Base-by-base conservation (phyloP, 2,797 vertebrate genomes). In the Micropoecilia bifurca region DNA sequence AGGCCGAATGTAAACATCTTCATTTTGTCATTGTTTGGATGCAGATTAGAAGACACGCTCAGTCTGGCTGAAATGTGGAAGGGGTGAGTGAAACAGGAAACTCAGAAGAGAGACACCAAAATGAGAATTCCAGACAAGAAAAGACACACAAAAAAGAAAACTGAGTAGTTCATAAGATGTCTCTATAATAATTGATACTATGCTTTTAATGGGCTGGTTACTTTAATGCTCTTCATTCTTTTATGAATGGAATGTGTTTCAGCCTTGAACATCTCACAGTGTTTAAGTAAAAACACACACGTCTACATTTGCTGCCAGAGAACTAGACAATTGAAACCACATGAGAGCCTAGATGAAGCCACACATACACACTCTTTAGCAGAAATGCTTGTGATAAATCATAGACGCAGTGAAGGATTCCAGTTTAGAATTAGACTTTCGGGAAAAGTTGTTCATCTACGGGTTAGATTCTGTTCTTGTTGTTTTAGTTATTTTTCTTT, bases 291-390 rank as follows among this genome's bases (percentile, higher is more conserved):
- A 91, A 90, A 88, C 83, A 86, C 83, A 82, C 76, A 41, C 59
- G 81, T 80, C 81, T 83, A 76, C 74, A 77, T 81, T 74, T 76
- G 79, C 81, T 85, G 88, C 88, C 85, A 92, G 83, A 85, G 76
- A 89, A 46, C 47, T 73, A 68, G 83, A 83, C 85, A 84, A 93
- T 89, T 85, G 68, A 88, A 91, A 89, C 86, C 91, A 92, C 79
- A 94, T 91, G 92, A 81, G 74, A 85, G 47, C 74, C 46, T 57
- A 85, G 69, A 80, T 72, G 66, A 78, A 88, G 39, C 59, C 71
- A 81, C 45, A 83, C 55, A 69, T 71, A 78, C 80, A 76, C 47
- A 59, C 66, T 77, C 66, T 20, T 30, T 39, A 77, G 69, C 48
- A 77, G 75, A 85, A 85, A 68, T 73, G 71, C 76, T 83, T 66